These are phyloP conservation scores for Tanytarsus gracilentus DNA, from an alignment of 2,888 invertebrate genomes.

Conservation along the genomic window DNA sequence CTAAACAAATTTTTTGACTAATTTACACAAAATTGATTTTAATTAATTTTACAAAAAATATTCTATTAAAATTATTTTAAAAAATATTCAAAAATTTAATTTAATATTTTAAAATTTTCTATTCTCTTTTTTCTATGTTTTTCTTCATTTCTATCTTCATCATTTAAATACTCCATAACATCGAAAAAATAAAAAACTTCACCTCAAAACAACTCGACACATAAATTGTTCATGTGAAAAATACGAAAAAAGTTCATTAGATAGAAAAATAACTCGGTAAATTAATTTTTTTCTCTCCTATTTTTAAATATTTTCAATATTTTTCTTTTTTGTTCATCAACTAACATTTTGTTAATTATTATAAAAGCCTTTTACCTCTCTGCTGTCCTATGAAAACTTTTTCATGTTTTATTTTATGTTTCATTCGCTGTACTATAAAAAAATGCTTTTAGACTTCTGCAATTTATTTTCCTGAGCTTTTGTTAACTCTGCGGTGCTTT, in stretches of 20 bases:
- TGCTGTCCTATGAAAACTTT: too few species aligned
- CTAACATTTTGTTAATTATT: neutral
- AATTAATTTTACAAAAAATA: too few species aligned
- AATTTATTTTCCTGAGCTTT: too few species aligned
- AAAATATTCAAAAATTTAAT: slow-evolving; percentile 3
- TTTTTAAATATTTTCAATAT: neutral
- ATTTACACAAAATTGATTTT: too few species aligned
- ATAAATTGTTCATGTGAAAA: slow-evolving; percentile 18
- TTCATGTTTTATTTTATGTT: too few species aligned
- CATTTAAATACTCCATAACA: neutral
- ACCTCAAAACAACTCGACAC: neutral
- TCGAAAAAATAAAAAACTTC: neutral
- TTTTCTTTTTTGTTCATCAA: neutral
- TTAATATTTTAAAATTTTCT: neutral
- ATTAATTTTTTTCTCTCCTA: neutral
- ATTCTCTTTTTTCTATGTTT: neutral
- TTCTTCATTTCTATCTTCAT: neutral
- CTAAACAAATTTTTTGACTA: too few species aligned
- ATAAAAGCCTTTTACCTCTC: slow-evolving; percentile 5
- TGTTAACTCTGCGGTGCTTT: too few species aligned
- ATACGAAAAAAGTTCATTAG: slow-evolving; percentile 26
- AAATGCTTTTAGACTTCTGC: too few species aligned
- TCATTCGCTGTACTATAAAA: too few species aligned
- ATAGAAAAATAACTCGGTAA: slow-evolving; percentile 28
- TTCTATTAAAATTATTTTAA: too few species aligned